phyloP scores from a whole-genome alignment of 2,888 invertebrate species.

The Brenthis hecate region DNA sequence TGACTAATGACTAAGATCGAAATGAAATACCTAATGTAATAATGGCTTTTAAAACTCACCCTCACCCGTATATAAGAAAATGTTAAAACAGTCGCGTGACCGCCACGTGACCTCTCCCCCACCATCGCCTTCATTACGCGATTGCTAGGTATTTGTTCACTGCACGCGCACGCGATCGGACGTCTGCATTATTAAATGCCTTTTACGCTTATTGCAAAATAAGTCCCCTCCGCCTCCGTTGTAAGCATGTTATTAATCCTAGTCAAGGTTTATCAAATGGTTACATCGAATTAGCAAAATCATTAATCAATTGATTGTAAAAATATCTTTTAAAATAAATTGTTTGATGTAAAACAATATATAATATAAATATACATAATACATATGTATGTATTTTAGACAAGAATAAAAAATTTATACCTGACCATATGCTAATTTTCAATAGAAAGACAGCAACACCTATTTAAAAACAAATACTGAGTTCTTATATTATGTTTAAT shows the following conservation, averaged over 20 bases:
- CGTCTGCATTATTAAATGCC: slow-evolving; percentile 82
- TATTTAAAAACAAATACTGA: too few relatives aligned
- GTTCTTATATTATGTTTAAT: too few relatives aligned
- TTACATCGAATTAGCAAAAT: slow-evolving; percentile 33
- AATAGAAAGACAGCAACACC: too few relatives aligned
- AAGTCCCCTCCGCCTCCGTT: slow-evolving; percentile 57
- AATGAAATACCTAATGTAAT: slow-evolving; percentile 59
- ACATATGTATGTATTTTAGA: background rate
- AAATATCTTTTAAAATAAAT: background rate
- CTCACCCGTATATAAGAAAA: slow-evolving; percentile 55
- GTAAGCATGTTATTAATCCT: slow-evolving; percentile 66
- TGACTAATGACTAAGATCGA: slow-evolving; percentile 41
- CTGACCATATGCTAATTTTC: background rate
- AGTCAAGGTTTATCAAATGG: slow-evolving; percentile 50
- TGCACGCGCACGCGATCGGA: slow-evolving; percentile 69
- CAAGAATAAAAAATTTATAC: background rate
- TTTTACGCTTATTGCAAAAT: slow-evolving; percentile 80
- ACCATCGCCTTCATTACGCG: slow-evolving; percentile 72
- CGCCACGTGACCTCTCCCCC: slow-evolving; percentile 42
- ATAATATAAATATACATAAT: background rate
- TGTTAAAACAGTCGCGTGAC: slow-evolving; percentile 76
- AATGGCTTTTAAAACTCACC: slow-evolving; percentile 51
- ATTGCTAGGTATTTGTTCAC: slow-evolving; percentile 77
- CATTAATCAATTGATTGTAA: slow-evolving; percentile 5
- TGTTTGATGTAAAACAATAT: background rate